Percentiles rank a stretch among this genome's conserved stretches.
These are phyloP conservation scores for Argyrosomus japonicus DNA, from an alignment of 2,113 vertebrate genomes.

Conservation along the genomic window DNA sequence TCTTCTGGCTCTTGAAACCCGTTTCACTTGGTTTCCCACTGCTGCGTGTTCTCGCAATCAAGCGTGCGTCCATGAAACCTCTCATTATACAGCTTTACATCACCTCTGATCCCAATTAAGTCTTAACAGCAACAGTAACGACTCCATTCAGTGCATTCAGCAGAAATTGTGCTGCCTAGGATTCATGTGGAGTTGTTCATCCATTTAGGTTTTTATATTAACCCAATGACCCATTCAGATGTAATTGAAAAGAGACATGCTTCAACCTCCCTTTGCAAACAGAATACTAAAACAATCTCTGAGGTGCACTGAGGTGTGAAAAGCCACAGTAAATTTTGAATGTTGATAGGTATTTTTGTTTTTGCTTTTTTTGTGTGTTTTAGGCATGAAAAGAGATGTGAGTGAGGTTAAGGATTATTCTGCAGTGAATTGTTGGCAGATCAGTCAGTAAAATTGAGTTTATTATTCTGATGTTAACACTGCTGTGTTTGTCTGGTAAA, in stretches of 20 bases:
- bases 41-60: background rate
- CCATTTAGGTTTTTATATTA: background rate
- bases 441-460: background rate
- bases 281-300: slow-evolving; percentile 3
- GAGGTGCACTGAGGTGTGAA: background rate
- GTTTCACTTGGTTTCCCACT: background rate
- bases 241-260: background rate
- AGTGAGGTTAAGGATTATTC: background rate
- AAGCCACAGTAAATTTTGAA: background rate
- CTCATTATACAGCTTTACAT: background rate
- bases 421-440: background rate
- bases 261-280: slow-evolving; percentile 1
- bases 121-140: background rate
- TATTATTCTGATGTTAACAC: too few species aligned
- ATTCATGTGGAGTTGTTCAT: background rate
- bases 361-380: background rate
- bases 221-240: slow-evolving; percentile 1
- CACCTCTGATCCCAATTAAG: slow-evolving; percentile 13
- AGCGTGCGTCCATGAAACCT: background rate
- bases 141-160: background rate
- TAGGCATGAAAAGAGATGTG: background rate
- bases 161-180: background rate
- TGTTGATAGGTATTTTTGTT: background rate
- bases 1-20: background rate
- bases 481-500: too few species aligned